phyloP scores from a whole-genome alignment of 92 coral and sea anemone species.

The Chrysogorgia sp. region DNA sequence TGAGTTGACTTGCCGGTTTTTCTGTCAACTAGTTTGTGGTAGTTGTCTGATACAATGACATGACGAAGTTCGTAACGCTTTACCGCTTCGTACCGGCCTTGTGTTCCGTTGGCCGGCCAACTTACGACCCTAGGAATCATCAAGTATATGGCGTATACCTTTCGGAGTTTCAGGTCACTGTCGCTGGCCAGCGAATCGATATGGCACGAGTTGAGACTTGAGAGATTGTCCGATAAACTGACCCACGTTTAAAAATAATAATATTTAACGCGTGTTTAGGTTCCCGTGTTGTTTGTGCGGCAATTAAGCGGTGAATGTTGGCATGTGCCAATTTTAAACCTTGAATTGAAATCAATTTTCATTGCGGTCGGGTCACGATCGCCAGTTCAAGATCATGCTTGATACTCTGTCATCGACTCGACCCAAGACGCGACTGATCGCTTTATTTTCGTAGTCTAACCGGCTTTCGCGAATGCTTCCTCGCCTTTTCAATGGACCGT shows the following conservation, averaged over 20 bases:
- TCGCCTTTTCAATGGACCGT: background rate
- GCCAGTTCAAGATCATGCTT: background rate
- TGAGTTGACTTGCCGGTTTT: no score
- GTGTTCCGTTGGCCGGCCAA: no score
- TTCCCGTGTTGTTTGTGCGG: background rate
- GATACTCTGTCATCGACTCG: background rate
- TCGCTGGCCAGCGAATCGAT: no score
- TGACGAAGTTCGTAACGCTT: no score
- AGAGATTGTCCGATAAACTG: background rate
- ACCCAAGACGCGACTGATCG: background rate
- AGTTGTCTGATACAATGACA: no score
- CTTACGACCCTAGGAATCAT: no score
- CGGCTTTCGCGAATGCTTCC: background rate
- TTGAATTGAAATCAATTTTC: background rate
- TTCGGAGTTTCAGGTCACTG: no score
- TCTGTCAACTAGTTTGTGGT: no score
- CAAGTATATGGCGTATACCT: no score
- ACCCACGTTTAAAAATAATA: background rate
- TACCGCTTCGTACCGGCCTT: no score
- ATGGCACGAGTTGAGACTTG: background rate
- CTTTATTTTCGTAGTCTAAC: background rate
- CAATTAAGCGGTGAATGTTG: slow-evolving; percentile 14
- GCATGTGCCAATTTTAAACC: background rate
- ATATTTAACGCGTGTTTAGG: background rate
- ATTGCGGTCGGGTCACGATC: background rate